These are phyloP conservation scores for Echinometra lucunter DNA, from an alignment of 53 echinoderm and acorn worm species.

Conservation along the genomic window DNA sequence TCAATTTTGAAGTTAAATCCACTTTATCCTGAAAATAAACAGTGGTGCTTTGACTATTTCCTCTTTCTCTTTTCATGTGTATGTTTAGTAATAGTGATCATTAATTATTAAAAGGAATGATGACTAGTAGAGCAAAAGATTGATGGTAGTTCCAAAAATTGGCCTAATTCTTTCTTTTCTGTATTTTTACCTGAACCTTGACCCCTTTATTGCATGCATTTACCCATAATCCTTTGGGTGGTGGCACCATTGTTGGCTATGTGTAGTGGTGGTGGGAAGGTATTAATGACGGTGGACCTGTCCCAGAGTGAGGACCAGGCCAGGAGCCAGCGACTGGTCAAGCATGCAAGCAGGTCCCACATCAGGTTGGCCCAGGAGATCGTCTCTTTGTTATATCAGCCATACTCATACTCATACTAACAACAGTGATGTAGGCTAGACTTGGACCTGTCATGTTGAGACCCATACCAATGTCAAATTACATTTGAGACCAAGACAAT, in stretches of 20 bases:
- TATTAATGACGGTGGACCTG: constrained; percentile 56
- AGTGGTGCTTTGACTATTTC: neutral
- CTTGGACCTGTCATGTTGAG: neutral
- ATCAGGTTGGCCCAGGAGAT: constrained; percentile 55
- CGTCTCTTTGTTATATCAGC: neutral
- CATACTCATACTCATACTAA: constrained; percentile 21
- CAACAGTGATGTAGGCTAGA: constrained; percentile 18
- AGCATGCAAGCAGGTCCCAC: constrained; percentile 65
- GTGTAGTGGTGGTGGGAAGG: constrained; percentile 63
- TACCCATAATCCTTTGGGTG: constrained; percentile 46
- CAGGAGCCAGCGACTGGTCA: constrained; percentile 51
- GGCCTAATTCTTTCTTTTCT: constrained; percentile 27
- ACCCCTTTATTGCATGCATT: constrained; percentile 51
- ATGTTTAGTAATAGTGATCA: no score
- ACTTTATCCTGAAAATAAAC: neutral
- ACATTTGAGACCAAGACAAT: neutral
- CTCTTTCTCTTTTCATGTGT: neutral
- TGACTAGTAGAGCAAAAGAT: no score
- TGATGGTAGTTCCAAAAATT: no score
- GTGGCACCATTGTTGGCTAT: constrained; percentile 10
- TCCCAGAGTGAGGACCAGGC: neutral
- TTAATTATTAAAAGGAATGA: no score
- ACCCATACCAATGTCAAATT: neutral
- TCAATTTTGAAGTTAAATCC: neutral
- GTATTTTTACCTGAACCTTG: neutral